These are phyloP conservation scores for Antechinus stuartii DNA, from an alignment of 2,113 vertebrate genomes.

Conservation along the genomic window DNA sequence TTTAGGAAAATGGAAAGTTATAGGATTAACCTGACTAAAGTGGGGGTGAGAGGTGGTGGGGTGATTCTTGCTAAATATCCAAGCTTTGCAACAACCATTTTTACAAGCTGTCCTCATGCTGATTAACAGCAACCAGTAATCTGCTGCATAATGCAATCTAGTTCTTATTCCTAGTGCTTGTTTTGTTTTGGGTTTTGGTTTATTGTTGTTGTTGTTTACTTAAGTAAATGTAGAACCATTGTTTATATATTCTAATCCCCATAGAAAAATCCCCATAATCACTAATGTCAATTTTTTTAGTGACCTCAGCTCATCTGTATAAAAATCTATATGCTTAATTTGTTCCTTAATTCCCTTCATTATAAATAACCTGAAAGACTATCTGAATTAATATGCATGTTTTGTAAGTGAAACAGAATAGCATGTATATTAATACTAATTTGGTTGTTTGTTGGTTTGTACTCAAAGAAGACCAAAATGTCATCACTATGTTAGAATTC, in stretches of 20 bases:
- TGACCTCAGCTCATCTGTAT: neutral
- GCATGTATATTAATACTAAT: constrained; percentile 19
- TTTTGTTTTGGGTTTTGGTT: neutral
- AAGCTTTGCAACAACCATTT: neutral
- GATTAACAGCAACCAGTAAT: constrained; percentile 6
- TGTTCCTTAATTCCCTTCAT: neutral
- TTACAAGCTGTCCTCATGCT: neutral
- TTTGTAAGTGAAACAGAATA: constrained; percentile 11
- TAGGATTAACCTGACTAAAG: constrained; percentile 23
- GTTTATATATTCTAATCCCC: constrained; percentile 8
- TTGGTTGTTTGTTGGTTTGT: neutral
- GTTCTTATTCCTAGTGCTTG: neutral
- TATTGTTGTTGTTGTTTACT: too few relatives aligned
- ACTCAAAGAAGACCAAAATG: too few relatives aligned
- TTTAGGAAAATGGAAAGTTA: neutral
- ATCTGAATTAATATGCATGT: constrained; percentile 24
- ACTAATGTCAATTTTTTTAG: constrained; percentile 48
- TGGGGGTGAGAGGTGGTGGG: neutral
- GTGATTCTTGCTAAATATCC: constrained; percentile 6
- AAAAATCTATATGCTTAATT: constrained; percentile 5
- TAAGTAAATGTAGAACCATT: neutral
- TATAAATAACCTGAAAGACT: constrained; percentile 1
- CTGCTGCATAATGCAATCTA: neutral
- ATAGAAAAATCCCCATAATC: neutral
- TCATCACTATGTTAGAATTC: too few relatives aligned